Evolutionary conservation across 2,797 vertebrate genomes (phyloP), one percentile per base, ranked within the genome.

Genomic region (Anguilla marmorata): DNA sequence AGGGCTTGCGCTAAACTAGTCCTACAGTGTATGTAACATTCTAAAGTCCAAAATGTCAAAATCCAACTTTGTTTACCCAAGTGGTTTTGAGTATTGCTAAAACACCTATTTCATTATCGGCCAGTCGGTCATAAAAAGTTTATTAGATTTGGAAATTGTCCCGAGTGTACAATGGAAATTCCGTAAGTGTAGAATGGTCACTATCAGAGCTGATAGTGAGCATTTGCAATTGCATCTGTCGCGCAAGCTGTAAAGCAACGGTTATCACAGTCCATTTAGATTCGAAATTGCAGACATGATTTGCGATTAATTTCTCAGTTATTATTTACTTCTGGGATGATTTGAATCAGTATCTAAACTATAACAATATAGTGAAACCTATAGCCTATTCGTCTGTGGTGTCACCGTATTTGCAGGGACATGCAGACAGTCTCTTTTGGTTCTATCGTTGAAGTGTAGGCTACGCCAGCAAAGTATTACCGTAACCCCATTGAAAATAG

Each of bases 51-150:
- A 50, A 84, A 60, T 69, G 79, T 37, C 80, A 84, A 84, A 87
- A 87, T 84, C 80, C 84, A 85, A 66, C 24, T 50, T 88, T 88
- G 80, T 85, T 88, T 88, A 76, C 84, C 52, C 41, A 74, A 85
- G 66, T 33, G 37, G 37, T 82, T 48, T 41, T 37, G 33, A 48
- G 79, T 45, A 50, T 82, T 50, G 45, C 79, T n/a, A n/a, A 82
- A 50, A 24, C 79, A 21, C 19, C 79, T 54, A 24, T 69, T 69
- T 85, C 52, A 85, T 76, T 50, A 58, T 85, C 72, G 79, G 74
- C 87, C 45, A 11, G 19, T 56, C 60, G 37, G 52, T 74, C 69
- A 85, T 88, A 88, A 85, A 84, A 88, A 6, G 30, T 85, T 79
- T 85, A 45, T 85, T 79, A 85, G 87, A 48, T 33, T 41, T 82